Percentiles rank a stretch among this genome's conserved stretches.
Conservation (phyloP, 2,113 vertebrate species). For the Oreochromis niloticus region DNA sequence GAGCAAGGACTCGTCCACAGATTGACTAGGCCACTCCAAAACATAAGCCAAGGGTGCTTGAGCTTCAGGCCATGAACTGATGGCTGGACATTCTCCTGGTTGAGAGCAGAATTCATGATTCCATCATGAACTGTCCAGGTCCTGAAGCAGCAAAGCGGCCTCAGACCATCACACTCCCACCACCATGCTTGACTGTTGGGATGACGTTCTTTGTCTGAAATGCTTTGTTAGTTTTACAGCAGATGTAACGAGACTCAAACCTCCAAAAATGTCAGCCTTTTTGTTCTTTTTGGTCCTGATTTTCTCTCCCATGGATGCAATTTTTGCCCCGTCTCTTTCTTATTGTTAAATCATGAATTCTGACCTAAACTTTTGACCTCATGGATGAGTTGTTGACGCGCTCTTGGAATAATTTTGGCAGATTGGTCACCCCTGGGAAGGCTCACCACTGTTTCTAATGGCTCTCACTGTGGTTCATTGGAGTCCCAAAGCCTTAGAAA, state of each 20-base stretch:
- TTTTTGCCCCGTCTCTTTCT: neutral
- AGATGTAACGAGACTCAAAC: neutral
- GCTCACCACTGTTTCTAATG: neutral
- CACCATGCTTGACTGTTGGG: neutral
- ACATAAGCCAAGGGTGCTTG: neutral
- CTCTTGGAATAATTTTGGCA: neutral
- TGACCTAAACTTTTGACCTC: neutral
- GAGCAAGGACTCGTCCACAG: neutral
- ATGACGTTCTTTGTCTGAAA: neutral
- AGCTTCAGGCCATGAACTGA: neutral
- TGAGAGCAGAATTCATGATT: neutral
- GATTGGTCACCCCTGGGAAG: neutral
- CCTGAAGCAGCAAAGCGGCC: neutral
- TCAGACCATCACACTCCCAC: neutral
- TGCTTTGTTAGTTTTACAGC: neutral
- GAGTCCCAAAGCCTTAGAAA: neutral
- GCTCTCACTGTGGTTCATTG: neutral
- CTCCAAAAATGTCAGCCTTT: accelerated
- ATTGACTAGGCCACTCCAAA: neutral
- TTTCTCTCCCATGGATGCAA: neutral
- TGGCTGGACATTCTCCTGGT: neutral
- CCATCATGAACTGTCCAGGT: neutral
- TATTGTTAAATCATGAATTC: neutral
- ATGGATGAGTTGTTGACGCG: accelerated
- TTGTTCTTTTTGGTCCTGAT: neutral